These are phyloP conservation scores for Geotrupes spiniger DNA, from an alignment of 2,888 invertebrate genomes.

Conservation along the genomic window DNA sequence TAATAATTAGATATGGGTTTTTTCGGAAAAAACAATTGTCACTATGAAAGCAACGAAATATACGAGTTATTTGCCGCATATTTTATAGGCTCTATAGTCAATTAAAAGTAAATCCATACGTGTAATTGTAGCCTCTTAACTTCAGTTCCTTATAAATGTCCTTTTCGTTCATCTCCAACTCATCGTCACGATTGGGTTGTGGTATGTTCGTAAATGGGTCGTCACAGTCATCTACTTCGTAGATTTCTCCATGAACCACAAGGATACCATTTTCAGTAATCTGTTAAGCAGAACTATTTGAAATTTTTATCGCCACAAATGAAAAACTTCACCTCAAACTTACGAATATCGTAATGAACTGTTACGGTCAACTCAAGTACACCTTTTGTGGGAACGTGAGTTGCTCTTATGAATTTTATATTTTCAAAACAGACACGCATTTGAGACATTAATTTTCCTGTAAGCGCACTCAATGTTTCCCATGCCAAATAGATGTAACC, in stretches of 20 bases:
- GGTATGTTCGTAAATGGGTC: not conserved
- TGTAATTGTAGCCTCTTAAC: conserved; percentile 61
- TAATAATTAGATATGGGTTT: no score
- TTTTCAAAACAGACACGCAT: conserved; percentile 59
- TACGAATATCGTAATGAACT: conserved; percentile 34
- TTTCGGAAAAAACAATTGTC: no score
- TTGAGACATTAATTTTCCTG: conserved; percentile 43
- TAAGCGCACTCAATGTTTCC: conserved; percentile 54
- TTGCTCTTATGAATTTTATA: conserved; percentile 59
- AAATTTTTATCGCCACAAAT: not conserved
- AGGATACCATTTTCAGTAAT: conserved; percentile 65
- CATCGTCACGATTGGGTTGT: not conserved
- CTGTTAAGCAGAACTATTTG: conserved; percentile 37
- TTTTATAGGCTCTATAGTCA: no score
- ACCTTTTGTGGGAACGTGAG: conserved; percentile 52
- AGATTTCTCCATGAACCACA: conserved; percentile 66
- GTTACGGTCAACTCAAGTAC: conserved; percentile 26
- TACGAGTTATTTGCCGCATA: no score
- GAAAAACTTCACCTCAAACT: conserved; percentile 35
- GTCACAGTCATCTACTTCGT: conserved; percentile 43
- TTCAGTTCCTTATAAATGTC: conserved; percentile 68
- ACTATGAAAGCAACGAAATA: no score
- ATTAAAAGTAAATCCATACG: not conserved
- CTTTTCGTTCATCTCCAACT: conserved; percentile 42
- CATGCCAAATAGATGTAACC: conserved; percentile 53